A percentile compares a stretch with the other conserved stretches of the same genome.
Conservation (phyloP, 2,888 invertebrate genomes). For the Xylophagus ater region DNA sequence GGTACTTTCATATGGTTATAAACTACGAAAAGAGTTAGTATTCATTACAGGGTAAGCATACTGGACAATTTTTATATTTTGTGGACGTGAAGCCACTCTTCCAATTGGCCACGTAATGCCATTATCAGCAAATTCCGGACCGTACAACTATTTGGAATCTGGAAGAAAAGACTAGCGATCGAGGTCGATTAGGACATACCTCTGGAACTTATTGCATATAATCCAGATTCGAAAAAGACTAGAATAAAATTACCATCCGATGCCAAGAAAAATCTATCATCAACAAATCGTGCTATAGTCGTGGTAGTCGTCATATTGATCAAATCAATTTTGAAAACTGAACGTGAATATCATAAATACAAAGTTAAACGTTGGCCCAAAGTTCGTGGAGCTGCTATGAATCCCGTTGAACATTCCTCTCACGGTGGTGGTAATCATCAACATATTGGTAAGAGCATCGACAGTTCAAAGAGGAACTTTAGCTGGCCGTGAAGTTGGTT, state of each 20-base stretch:
- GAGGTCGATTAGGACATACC: constrained; percentile 93
- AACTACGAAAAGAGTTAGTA: constrained; percentile 91
- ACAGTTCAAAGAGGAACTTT: constrained; percentile 98
- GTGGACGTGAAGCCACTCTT: constrained; percentile 88
- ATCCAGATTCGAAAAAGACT: constrained; percentile 92
- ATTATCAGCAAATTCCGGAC: constrained; percentile 95
- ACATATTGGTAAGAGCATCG: constrained; percentile 99
- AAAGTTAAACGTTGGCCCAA: constrained; percentile 99
- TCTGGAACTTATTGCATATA: constrained; percentile 99
- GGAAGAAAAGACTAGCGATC: constrained; percentile 98
- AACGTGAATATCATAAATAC: constrained; percentile 98
- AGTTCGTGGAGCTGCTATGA: constrained; percentile 99
- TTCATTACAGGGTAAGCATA: constrained; percentile 98
- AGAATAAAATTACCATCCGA: constrained; percentile 98
- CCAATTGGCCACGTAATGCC: constrained; percentile 94
- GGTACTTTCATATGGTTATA: constrained; percentile 95
- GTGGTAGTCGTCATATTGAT: constrained; percentile 99
- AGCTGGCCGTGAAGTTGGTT: constrained; percentile 99
- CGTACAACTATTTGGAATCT: constrained; percentile 99
- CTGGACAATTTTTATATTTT: constrained; percentile 98
- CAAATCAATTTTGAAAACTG: constrained; percentile 98
- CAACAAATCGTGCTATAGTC: constrained; percentile 99
- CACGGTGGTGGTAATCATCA: constrained; percentile 99
- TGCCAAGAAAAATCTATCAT: constrained; percentile 96
- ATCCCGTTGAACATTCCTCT: constrained; percentile 99